Evolutionary conservation across 1,140 invertebrate species (phyloP), one percentile per base, ranked within the genome.

Genomic region (Drosophila pectinifera): DNA sequence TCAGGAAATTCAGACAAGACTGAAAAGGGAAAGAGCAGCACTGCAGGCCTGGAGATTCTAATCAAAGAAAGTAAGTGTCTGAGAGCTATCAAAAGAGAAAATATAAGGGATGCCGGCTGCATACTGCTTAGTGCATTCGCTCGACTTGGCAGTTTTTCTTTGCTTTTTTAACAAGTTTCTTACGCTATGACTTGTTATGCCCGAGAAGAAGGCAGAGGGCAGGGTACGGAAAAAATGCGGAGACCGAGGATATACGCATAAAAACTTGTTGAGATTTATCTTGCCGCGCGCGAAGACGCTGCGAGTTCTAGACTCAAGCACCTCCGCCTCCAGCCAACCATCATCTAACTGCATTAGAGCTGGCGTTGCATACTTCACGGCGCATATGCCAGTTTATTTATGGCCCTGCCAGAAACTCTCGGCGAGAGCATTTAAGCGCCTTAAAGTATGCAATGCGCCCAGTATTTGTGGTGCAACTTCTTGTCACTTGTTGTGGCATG

Each of bases 221-320:
- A 45, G 38, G 39, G 22, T 39, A n/a, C 20, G 18, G 31, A 42
- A 65, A 49, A 56, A 63, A 61, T 20, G 56, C 28, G 14, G 34
- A 43, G 41, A 73, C 62, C 42, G 49, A 53, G 53, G 61, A 57
- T 54, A 64, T 76, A 86, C 77, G 80, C 69, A 89, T 89, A 88
- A 88, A 89, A 88, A 88, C 84, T 89, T 88, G 84, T 89, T 88
- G 84, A 88, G 83, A 88, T 88, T 88, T 88, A 88, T 88, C 83
- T 83, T 89, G 83, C 70, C 84, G 63, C 83, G 79, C 80, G 84
- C 82, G 83, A 76, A 68, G 83, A 62, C 61, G 70, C 59, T 42
- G 70, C 83, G 62, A 77, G 64, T 75, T 72, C 36, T 54, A 45
- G 46, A 38, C 62, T 46, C 55, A 49, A 73, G 63, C 49, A 58